Conservation (phyloP, 2,113 vertebrate species). For the Scomber japonicus region DNA sequence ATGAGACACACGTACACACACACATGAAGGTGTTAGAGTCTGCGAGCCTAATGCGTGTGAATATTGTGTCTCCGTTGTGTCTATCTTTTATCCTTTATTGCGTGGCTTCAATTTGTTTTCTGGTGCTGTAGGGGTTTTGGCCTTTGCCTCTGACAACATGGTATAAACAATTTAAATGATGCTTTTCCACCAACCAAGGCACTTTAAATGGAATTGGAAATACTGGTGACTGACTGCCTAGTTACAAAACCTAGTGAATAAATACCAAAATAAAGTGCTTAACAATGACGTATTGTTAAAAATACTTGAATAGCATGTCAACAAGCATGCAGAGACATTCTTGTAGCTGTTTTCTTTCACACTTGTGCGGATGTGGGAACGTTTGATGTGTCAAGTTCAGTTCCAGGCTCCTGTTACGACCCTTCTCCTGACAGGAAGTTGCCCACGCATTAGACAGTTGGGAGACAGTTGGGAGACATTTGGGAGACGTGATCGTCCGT, state of each 20-base stretch:
- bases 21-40: slow-evolving; percentile 78
- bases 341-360: neutral
- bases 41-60: slow-evolving; percentile 43
- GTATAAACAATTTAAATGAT: slow-evolving; percentile 47
- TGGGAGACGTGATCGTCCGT: too few relatives aligned
- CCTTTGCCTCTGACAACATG: slow-evolving; percentile 38
- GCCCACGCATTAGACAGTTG: too few relatives aligned
- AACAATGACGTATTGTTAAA: neutral
- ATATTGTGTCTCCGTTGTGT: slow-evolving; percentile 41
- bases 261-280: neutral
- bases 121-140: neutral
- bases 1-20: neutral
- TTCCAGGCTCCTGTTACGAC: neutral
- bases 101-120: slow-evolving; percentile 25
- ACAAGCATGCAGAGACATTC: neutral
- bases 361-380: neutral
- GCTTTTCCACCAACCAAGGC: slow-evolving; percentile 40
- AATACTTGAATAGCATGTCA: neutral
- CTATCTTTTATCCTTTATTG: slow-evolving; percentile 62
- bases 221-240: slow-evolving; percentile 7
- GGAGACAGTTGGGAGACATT: too few relatives aligned
- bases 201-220: slow-evolving; percentile 8
- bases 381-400: neutral
- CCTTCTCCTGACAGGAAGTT: neutral
- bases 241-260: slow-evolving; percentile 28